These are phyloP conservation scores for Thumatha senex DNA, from an alignment of 2,888 invertebrate genomes.

Conservation along the genomic window DNA sequence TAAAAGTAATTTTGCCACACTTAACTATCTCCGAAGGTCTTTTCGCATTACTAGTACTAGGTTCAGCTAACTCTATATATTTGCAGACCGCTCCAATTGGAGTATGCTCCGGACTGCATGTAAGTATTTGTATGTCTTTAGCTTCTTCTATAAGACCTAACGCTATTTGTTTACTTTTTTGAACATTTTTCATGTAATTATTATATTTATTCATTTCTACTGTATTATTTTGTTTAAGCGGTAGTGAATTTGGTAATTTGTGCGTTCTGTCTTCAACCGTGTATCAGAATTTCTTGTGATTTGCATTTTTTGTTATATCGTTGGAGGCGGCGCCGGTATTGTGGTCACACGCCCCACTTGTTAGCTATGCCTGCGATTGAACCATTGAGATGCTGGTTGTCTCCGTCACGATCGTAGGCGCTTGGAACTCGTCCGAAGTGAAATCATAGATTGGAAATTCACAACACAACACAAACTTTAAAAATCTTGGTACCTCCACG, in stretches of 20 bases:
- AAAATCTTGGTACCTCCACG: conserved; percentile 91
- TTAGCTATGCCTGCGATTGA: conserved; percentile 89
- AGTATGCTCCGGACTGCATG: conserved; percentile 45
- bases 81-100: conserved; percentile 43
- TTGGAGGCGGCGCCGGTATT: conserved; percentile 74
- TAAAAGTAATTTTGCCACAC: conserved; percentile 75
- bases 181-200: conserved; percentile 72
- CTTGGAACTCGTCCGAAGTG: conserved; percentile 86
- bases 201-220: conserved; percentile 76
- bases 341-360: conserved; percentile 71
- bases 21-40: conserved; percentile 68
- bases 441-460: conserved; percentile 94
- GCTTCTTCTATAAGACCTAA: conserved; percentile 71
- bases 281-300: conserved; percentile 79
- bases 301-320: conserved; percentile 51
- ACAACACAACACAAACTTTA: conserved; percentile 93
- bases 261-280: conserved; percentile 68
- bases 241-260: conserved; percentile 73
- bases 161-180: conserved; percentile 66
- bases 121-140: conserved; percentile 51
- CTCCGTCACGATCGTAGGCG: conserved; percentile 86
- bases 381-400: conserved; percentile 88
- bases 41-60: conserved; percentile 64
- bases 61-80: conserved; percentile 53
- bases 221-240: conserved; percentile 73